These are phyloP conservation scores for Lepus townsendii DNA, from an alignment of 2,797 vertebrate species.

Conservation along the genomic window DNA sequence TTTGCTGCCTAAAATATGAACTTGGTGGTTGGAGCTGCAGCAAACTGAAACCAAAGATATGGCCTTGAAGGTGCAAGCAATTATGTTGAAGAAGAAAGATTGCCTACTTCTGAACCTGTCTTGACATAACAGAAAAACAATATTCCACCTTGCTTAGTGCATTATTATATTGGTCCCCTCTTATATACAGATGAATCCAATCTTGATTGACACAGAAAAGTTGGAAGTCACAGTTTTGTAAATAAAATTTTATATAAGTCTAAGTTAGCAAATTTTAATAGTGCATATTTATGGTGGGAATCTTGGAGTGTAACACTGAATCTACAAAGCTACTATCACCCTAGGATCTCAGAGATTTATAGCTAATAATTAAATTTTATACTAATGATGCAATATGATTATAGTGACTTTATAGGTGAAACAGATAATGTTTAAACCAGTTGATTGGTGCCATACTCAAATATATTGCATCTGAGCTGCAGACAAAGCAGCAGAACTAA, in stretches of 20 bases:
- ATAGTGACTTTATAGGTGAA: conserved; percentile 61
- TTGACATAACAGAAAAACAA: conserved; percentile 42
- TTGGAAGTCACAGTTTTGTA: conserved; percentile 58
- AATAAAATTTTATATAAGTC: conserved; percentile 50
- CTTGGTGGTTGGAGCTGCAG: not conserved
- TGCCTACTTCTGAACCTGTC: not conserved
- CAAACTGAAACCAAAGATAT: not conserved
- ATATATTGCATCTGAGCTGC: conserved; percentile 24
- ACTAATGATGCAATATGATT: conserved; percentile 56
- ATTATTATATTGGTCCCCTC: not conserved
- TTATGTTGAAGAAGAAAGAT: not conserved
- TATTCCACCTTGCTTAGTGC: conserved; percentile 6
- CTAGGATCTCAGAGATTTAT: conserved; percentile 71
- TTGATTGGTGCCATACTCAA: conserved; percentile 43
- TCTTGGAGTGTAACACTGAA: conserved; percentile 42
- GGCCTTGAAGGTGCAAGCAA: not conserved
- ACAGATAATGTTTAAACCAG: conserved; percentile 56
- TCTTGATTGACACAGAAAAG: conserved; percentile 34
- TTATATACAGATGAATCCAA: not conserved
- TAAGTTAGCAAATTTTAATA: conserved; percentile 43
- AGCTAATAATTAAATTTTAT: conserved; percentile 79
- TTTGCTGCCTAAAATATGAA: not conserved
- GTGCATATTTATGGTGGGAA: conserved; percentile 55
- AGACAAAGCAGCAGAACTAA: conserved; percentile 39
- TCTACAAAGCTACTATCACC: conserved; percentile 57